A percentile compares a stretch with the other conserved stretches of the same genome.
phyloP scores from a whole-genome alignment of 2,113 vertebrate species.

The Phylloscopus trochilus region DNA sequence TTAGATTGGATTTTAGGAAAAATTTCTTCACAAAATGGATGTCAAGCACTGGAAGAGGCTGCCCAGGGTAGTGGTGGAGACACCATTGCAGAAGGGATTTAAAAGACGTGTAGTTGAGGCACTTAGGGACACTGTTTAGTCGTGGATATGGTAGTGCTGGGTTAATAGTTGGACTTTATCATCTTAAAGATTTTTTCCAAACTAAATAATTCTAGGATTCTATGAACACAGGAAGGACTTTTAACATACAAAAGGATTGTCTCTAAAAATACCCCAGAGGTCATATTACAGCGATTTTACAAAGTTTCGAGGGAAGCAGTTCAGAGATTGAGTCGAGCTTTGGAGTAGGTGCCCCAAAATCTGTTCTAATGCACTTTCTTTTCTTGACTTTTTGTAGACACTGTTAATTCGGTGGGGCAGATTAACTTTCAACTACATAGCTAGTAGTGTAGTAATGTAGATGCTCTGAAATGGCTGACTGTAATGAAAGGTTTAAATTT shows the following conservation, averaged over 20 bases:
- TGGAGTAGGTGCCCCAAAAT: not conserved
- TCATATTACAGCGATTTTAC: not conserved
- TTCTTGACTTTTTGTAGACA: not conserved
- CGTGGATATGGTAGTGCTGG: not conserved
- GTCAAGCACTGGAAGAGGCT: not conserved
- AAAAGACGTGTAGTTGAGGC: not conserved
- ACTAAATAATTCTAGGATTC: not conserved
- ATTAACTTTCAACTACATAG: not conserved
- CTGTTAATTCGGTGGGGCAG: not conserved
- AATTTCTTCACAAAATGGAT: not conserved
- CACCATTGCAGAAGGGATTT: not conserved
- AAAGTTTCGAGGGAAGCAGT: not conserved
- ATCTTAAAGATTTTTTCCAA: not conserved
- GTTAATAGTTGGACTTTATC: not conserved
- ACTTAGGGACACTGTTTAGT: not conserved
- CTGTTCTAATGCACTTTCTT: not conserved
- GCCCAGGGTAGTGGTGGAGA: not conserved
- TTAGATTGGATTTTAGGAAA: not conserved
- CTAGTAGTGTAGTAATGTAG: not conserved
- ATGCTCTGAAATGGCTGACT: not conserved
- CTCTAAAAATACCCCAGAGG: not conserved
- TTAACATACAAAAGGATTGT: not conserved
- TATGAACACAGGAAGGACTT: not conserved
- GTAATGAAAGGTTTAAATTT: not conserved
- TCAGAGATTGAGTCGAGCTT: not conserved